A percentile compares a stretch with the other conserved stretches of the same genome.
Conservation (phyloP, 1,140 invertebrate species). For the Dendroctonus ponderosae region DNA sequence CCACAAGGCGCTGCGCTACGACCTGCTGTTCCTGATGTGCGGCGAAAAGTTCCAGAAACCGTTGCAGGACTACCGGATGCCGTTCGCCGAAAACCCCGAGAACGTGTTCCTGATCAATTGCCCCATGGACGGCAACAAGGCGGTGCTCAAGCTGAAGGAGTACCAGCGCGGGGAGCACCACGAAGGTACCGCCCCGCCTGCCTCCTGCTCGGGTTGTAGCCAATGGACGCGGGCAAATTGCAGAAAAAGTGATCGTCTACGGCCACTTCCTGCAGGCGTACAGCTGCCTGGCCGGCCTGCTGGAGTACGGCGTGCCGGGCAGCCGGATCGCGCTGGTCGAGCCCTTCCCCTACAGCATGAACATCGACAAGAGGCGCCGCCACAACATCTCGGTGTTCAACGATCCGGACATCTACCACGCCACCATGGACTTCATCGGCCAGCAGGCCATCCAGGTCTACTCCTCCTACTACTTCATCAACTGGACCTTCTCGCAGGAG, state of each 20-base stretch:
- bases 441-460: constrained; percentile 30
- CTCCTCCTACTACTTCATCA: constrained; percentile 41
- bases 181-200: constrained; percentile 24
- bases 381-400: constrained; percentile 46
- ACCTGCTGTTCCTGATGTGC: constrained; percentile 61
- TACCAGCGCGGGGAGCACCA: constrained; percentile 39
- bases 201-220: neutral
- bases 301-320: constrained; percentile 56
- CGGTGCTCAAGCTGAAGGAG: constrained; percentile 49
- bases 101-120: constrained; percentile 63
- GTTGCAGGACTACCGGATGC: constrained; percentile 47
- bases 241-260: constrained; percentile 59
- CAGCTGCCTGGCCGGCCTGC: constrained; percentile 57
- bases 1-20: constrained; percentile 57
- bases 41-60: constrained; percentile 62
- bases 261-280: constrained; percentile 62
- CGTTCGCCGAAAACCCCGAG: constrained; percentile 52
- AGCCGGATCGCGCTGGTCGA: constrained; percentile 57
- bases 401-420: constrained; percentile 41
- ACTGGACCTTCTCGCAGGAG: constrained; percentile 39
- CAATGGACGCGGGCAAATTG: neutral
- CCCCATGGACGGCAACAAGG: constrained; percentile 53
- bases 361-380: constrained; percentile 29
- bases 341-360: constrained; percentile 52
- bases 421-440: constrained; percentile 16